Conservation (phyloP, 2,888 invertebrate species). For the Raillietiella orientalis region DNA sequence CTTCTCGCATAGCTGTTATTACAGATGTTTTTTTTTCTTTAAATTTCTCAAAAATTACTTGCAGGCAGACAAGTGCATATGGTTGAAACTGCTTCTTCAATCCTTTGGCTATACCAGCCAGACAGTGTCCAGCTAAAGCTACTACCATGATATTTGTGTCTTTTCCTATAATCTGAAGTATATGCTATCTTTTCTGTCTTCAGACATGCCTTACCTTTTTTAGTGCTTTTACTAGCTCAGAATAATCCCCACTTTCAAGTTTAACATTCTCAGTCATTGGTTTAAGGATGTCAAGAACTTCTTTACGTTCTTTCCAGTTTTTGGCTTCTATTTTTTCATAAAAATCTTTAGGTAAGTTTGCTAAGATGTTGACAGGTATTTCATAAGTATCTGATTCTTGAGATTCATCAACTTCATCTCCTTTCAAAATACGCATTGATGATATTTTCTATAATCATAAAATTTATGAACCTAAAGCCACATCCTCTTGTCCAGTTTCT, state of each 20-base stretch:
- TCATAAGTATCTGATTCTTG: conserved; percentile 60
- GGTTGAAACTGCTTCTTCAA: conserved; percentile 55
- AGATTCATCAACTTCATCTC: conserved; percentile 15
- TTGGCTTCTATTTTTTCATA: conserved; percentile 75
- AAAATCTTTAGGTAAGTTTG: conserved; percentile 77
- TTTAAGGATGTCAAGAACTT: conserved; percentile 51
- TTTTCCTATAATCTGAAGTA: conserved; percentile 43
- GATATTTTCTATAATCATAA: too few species aligned
- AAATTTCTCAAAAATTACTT: conserved; percentile 68
- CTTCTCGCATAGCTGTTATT: conserved; percentile 50
- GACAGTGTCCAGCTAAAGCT: conserved; percentile 45
- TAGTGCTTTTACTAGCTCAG: conserved; percentile 48
- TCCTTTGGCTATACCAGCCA: conserved; percentile 48
- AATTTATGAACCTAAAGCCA: too few species aligned
- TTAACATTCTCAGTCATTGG: conserved; percentile 40
- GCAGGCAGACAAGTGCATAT: conserved; percentile 40
- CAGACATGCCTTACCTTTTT: conserved; percentile 31
- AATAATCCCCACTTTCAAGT: conserved; percentile 70
- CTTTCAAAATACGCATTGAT: too few species aligned
- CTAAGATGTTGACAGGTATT: conserved; percentile 65
- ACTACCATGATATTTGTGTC: conserved; percentile 85
- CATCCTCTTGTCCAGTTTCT: conserved; percentile 16
- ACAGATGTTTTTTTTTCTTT: conserved; percentile 86
- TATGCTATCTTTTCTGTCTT: too few species aligned
- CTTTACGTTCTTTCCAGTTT: conserved; percentile 89